Conservation (phyloP, 2,797 vertebrate species). For the Heteromormyrus szaboi region DNA sequence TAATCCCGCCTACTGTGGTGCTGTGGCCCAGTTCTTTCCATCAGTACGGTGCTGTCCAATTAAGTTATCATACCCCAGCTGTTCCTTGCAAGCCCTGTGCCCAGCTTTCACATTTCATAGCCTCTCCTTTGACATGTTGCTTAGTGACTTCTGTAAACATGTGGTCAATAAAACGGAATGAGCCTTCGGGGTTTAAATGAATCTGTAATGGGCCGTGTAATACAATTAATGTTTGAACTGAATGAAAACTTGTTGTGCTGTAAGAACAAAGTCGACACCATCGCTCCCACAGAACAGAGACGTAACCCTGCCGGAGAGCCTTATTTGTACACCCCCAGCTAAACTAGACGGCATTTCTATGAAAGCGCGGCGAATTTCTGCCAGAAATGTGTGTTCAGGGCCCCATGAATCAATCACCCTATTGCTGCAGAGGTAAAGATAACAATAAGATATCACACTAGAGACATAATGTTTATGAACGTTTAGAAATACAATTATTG, state of each 20-base stretch:
- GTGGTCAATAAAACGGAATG: conserved; percentile 3
- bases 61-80: background rate
- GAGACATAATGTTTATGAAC: background rate
- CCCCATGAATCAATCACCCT: background rate
- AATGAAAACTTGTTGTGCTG: background rate
- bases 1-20: background rate
- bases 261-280: background rate
- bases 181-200: background rate
- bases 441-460: background rate
- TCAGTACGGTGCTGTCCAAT: background rate
- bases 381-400: background rate
- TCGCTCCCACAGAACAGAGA: background rate
- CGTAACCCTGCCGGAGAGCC: background rate
- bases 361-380: background rate
- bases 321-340: background rate
- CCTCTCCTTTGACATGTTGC: background rate
- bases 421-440: background rate
- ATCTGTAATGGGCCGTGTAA: conserved; percentile 2
- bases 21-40: background rate
- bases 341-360: background rate
- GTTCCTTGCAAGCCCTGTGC: background rate
- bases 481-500: background rate
- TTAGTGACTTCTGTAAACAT: conserved; percentile 2
- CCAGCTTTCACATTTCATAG: background rate
- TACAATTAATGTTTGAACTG: background rate